Conservation (phyloP, 1,140 invertebrate species). For the Trichogramma pretiosum region DNA sequence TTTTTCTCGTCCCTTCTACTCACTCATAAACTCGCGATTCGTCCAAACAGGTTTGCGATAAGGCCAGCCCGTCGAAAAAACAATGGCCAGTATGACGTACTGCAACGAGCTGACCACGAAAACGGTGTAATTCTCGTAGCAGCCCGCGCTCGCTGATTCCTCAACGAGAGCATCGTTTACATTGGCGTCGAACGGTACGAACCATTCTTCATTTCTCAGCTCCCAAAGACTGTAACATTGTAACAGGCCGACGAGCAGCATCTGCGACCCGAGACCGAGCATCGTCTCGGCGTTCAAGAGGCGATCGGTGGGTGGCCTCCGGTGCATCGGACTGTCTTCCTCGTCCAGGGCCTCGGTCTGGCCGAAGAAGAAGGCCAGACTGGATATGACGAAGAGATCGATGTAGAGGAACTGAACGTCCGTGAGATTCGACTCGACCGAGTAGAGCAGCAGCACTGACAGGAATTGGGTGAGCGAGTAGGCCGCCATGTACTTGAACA, state of each 20-base stretch:
- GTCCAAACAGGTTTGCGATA: constrained; percentile 61
- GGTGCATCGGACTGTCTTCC: constrained; percentile 51
- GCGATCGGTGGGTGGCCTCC: constrained; percentile 52
- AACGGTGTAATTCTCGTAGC: constrained; percentile 70
- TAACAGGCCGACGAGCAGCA: constrained; percentile 36
- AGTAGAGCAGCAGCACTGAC: constrained; percentile 85
- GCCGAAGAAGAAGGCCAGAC: constrained; percentile 73
- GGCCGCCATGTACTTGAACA: constrained; percentile 96
- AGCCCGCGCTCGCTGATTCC: no score
- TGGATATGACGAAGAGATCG: constrained; percentile 73
- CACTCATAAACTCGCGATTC: constrained; percentile 47
- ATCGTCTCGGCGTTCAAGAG: constrained; percentile 49
- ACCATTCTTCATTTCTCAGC: constrained; percentile 46
- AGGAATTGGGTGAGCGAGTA: constrained; percentile 92
- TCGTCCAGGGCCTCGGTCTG: constrained; percentile 50
- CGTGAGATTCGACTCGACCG: constrained; percentile 64
- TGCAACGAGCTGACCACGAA: constrained; percentile 82
- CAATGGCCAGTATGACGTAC: constrained; percentile 80
- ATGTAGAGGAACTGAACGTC: constrained; percentile 80
- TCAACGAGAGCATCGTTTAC: constrained; percentile 47
- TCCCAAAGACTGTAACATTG: constrained; percentile 42
- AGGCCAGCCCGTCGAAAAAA: constrained; percentile 79
- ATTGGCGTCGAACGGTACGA: constrained; percentile 41
- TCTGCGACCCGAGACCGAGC: constrained; percentile 52
- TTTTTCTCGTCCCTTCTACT: no score